A percentile compares a stretch with the other conserved stretches of the same genome.
phyloP scores from a whole-genome alignment of 2,888 invertebrate species.

The Drosophila kuntzei region DNA sequence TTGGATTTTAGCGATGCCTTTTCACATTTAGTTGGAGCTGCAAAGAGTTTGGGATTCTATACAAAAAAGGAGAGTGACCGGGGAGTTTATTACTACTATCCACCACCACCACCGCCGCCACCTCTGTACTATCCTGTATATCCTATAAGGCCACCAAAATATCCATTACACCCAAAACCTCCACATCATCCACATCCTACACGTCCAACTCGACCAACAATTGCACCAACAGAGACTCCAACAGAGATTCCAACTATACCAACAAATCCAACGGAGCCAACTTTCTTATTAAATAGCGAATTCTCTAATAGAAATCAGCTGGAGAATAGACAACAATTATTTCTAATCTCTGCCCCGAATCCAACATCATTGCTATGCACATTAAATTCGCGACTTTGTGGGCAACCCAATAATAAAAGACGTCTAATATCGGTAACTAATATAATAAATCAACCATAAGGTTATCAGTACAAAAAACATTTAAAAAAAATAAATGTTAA shows the following conservation, averaged over 20 bases:
- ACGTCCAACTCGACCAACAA: not conserved
- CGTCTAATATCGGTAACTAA: not conserved
- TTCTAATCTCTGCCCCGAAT: constrained; percentile 8
- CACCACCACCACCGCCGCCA: not conserved
- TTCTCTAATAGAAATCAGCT: not conserved
- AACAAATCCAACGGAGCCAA: not conserved
- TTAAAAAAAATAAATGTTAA: no score
- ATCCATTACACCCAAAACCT: constrained; percentile 5
- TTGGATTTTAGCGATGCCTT: constrained; percentile 12
- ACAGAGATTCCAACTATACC: not conserved
- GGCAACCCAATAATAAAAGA: not conserved
- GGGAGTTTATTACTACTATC: not conserved
- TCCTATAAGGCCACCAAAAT: constrained; percentile 6
- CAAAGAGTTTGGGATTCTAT: not conserved
- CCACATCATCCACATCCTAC: not conserved
- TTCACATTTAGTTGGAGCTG: not conserved
- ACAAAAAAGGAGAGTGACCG: not conserved
- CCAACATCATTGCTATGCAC: constrained; percentile 15
- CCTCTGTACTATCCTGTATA: not conserved
- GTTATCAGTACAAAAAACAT: no score
- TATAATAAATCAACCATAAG: no score
- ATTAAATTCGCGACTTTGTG: constrained; percentile 17
- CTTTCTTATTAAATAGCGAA: not conserved
- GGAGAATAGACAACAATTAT: not conserved
- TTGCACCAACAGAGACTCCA: constrained; percentile 1